Evolutionary conservation across 2,797 vertebrate genomes (phyloP).

Genomic region (Oreochromis mossambicus): DNA sequence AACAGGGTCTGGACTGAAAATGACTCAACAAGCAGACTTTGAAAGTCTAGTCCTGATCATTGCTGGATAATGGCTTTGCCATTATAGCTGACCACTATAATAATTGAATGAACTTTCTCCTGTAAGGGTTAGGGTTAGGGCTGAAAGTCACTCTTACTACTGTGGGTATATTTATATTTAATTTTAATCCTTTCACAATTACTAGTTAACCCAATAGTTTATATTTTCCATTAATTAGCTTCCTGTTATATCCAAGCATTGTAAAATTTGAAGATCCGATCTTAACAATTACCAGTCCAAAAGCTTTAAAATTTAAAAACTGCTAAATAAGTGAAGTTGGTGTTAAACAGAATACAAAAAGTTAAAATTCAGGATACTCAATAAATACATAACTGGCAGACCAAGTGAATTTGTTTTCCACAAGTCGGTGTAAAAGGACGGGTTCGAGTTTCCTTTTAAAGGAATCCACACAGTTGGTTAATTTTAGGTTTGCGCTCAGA

Average conservation of each 20-base stretch:
- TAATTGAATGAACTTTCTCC: background rate
- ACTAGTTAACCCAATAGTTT: background rate
- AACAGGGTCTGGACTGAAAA: background rate
- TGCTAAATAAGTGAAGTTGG: background rate
- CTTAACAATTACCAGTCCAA: background rate
- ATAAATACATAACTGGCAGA: background rate
- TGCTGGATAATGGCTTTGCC: background rate
- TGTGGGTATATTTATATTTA: background rate
- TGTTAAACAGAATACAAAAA: background rate
- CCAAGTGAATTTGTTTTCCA: background rate
- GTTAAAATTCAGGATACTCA: rapidly evolving
- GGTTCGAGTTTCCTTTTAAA: background rate
- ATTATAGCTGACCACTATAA: background rate
- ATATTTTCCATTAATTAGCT: background rate
- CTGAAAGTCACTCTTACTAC: background rate
- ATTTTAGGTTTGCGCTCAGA: background rate
- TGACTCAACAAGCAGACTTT: background rate
- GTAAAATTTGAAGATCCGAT: rapidly evolving
- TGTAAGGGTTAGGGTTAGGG: background rate
- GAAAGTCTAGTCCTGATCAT: background rate
- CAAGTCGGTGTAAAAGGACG: background rate
- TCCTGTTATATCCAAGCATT: background rate
- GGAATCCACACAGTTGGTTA: background rate
- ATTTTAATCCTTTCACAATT: background rate
- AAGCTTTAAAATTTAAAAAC: rapidly evolving